Evolutionary conservation across 2,888 invertebrate species (phyloP), one percentile per base, ranked within the genome.

Genomic region (Drosophila fungiperda): DNA sequence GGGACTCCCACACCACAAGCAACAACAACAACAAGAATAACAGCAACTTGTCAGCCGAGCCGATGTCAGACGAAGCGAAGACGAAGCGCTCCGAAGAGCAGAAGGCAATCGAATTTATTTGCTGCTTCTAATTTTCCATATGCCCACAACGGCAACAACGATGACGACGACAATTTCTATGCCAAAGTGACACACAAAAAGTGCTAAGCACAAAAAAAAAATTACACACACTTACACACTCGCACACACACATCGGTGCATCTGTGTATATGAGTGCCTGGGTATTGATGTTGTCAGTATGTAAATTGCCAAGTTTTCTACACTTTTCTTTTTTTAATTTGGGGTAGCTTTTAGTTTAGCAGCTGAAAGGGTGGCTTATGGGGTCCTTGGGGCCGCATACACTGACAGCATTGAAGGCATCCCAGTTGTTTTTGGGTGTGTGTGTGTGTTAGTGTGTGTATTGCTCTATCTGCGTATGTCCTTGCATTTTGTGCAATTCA

Each of bases 401-500:
- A 68, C 84, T 83, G 87, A 73, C 85, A 78, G 68, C 73, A 58
- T 65, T 69, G 73, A 65, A 60, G 78, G 70, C 75, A 71, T 82
- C 79, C 68, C 68, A 54, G 61, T 60, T 61, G 50, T 68, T 75
- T 78, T 58, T 68, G 63, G 62, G 65, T 32, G 64, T 68, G 17
- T 53, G 29, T 54, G 26, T 49, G 17, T 73, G 59, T 57, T 59
- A 60, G 66, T 78, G 69, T 65, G 66, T 58, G 69, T 65, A 54
- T 68, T 49, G 65, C 49, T 53, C 53, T 68, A 73, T 68, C 83
- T 88, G 89, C 83, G 90, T 88, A 74, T 90, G 90, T 87, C 90
- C 90, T 90, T 88, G 87, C 83, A 74, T 83, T 87, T 82, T 78
- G 80, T 90, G 89, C 90, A 87, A 90, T 90, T 89, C 89, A 87